Conservation (phyloP, 2,888 invertebrate species). For the Brassicogethes aeneus region DNA sequence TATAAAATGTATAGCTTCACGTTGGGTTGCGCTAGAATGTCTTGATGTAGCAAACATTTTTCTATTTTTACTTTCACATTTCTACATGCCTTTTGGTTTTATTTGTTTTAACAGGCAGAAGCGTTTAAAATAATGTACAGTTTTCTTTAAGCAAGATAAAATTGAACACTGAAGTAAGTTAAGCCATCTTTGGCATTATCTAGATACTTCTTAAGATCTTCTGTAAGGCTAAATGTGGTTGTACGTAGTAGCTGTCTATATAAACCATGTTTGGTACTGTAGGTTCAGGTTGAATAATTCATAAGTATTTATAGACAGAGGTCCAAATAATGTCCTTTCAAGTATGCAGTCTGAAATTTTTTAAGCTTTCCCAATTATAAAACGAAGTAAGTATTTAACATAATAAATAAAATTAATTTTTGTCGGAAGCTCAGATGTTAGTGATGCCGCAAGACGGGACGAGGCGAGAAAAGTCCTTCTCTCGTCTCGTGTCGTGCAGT, state of each 20-base stretch:
- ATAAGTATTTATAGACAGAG: constrained; percentile 35
- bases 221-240: constrained; percentile 22
- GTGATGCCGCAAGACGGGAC: too few species aligned
- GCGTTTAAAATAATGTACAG: constrained; percentile 46
- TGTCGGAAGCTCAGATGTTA: constrained; percentile 8
- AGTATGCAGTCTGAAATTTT: constrained; percentile 19
- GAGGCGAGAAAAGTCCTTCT: too few species aligned
- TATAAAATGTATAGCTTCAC: constrained; percentile 49
- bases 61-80: constrained; percentile 51
- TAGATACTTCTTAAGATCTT: constrained; percentile 20
- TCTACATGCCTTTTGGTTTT: constrained; percentile 58
- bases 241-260: constrained; percentile 46
- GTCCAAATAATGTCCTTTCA: constrained; percentile 24
- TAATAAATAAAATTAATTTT: constrained; percentile 46
- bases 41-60: constrained; percentile 31
- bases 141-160: constrained; percentile 44
- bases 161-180: constrained; percentile 51
- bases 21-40: constrained; percentile 43
- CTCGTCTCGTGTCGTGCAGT: too few species aligned
- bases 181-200: constrained; percentile 30
- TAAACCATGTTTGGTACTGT: constrained; percentile 47
- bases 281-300: constrained; percentile 42
- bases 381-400: constrained; percentile 41
- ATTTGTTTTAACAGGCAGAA: constrained; percentile 48
- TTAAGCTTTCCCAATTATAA: constrained; percentile 20